A percentile compares a stretch with the other conserved stretches of the same genome.
These are phyloP conservation scores for Seira musarum DNA, from an alignment of 2,888 invertebrate genomes.

Conservation along the genomic window DNA sequence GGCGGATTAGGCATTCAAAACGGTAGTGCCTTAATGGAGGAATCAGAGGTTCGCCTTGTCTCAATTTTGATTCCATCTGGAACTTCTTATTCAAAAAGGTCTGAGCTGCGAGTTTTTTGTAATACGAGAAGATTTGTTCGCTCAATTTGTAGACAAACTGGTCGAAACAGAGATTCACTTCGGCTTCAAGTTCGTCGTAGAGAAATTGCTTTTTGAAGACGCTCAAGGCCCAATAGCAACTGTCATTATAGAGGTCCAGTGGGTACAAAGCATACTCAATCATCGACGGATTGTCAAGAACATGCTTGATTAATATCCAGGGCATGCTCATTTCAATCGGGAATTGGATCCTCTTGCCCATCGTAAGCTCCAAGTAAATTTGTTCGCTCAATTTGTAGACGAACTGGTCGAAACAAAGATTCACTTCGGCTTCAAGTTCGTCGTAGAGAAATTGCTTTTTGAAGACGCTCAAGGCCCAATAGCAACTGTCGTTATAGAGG, in stretches of 20 bases:
- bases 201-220: slow-evolving; percentile 98
- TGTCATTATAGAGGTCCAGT: slow-evolving; percentile 97
- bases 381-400: slow-evolving; percentile 98
- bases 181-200: slow-evolving; percentile 98
- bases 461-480: slow-evolving; percentile 97
- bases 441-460: slow-evolving; percentile 98
- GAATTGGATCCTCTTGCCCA: slow-evolving; percentile 98
- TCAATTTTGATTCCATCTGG: background rate
- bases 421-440: slow-evolving; percentile 98
- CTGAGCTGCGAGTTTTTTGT: slow-evolving; percentile 92
- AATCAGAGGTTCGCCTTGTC: background rate
- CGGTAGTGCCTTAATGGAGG: slow-evolving; percentile 81
- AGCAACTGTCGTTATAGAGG: slow-evolving; percentile 97
- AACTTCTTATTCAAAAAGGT: background rate
- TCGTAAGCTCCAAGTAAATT: slow-evolving; percentile 99
- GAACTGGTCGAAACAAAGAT: slow-evolving; percentile 99
- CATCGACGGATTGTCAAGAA: slow-evolving; percentile 95
- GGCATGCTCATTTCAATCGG: slow-evolving; percentile 99
- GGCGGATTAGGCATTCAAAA: slow-evolving; percentile 93
- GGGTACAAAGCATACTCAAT: slow-evolving; percentile 99
- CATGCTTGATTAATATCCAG: slow-evolving; percentile 99
- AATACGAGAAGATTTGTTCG: slow-evolving; percentile 97
- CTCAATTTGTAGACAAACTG: slow-evolving; percentile 99
- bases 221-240: slow-evolving; percentile 96
- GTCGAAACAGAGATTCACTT: slow-evolving; percentile 99